Base-by-base conservation (phyloP, 2,888 invertebrate species). In the Ophion ellenae region DNA sequence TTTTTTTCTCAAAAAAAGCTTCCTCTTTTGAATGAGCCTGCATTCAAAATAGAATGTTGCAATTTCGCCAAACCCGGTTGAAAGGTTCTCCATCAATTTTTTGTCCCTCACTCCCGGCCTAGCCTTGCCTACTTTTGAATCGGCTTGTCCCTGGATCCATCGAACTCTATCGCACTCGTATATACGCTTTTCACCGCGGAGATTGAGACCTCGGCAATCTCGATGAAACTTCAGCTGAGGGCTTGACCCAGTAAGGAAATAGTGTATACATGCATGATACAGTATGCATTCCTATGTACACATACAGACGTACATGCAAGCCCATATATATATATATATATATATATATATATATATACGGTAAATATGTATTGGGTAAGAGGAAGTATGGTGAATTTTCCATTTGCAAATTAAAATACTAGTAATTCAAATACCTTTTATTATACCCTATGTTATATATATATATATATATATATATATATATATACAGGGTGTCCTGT, bases 191-290 rank as follows among this genome's bases (percentile, higher is more conserved):
- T 45, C 63, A 63, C 87, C 64, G 69, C 45, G 61, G 61, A 47
- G 70, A 79, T 79, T 61, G 70, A 79, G 63, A 67, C 85, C 87
- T 90, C 86, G 84, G 81, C 82, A 89, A 90, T 89, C 89, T 84
- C 88, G 83, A 75, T 89, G 89, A 86, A 89, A 89, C 84, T 89
- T 89, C 78, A 87, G 87, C 4, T 17, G 74, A 87, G 81, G 57
- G 87, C 85, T 90, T 90, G 90, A 91, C 89, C 90, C 79, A 89
- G 70, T 90, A 86, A 81, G 84, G 67, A 66, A 73, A 66, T 66
- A 20, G 64, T 28, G 70, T 32, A 14, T n/a, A 24, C 53, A 59
- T 61, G 81, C 47, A 14, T 11, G 20, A 24, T 74, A 10, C n/a
- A 67, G 75, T 75, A 69, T 71, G 2, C 7, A 40, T 11, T 11